Base-by-base conservation (phyloP, 2,113 vertebrate species). In the Platichthys stellatus region DNA sequence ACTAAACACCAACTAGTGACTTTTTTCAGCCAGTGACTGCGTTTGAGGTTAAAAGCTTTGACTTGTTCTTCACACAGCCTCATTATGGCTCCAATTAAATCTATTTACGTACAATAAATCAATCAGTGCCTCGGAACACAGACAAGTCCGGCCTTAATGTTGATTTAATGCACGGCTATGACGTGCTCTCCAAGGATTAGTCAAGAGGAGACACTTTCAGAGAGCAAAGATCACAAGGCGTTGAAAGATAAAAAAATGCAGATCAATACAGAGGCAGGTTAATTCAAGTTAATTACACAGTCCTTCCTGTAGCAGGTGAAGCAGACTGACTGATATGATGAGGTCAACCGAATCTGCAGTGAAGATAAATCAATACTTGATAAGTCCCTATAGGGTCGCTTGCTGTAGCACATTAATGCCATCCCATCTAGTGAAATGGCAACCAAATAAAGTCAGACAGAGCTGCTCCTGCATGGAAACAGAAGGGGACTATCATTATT, bases 1-100 rank as follows among this genome's bases (percentile, higher is more conserved):
- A 70, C 66, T 82, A 20, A 86, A 86, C 82, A 84, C 64, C 88
- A 82, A 72, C 80, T 65, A 77, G 72, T 78, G 80, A 88, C 86
- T 80, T 70, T 51, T 79, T 31, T 23, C 61, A 13, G 2, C 21
- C 68, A 23, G 5, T 7, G 68, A 57, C 72, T 67, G 38, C 7
- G 17, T 38, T 81, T 82, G 59, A 80, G 77, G 79, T 86, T 78
- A 83, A 89, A 85, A 60, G 67, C 77, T 83, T 69, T 61, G 80
- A 81, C 86, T 73, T 74, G 31, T 63, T 62, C 26, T 21, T 74
- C 24, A 53, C 40, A 10, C 15, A 12, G 40, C 61, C 70, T 85
- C 65, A 80, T 83, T 75, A 79, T 7, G 24, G 21, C 54, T 69
- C 72, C 75, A 69, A 86, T 87, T 87, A 87, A 73, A 86, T 71